Percentiles rank a stretch among this genome's conserved stretches.
Conservation (phyloP, 1,140 invertebrate genomes). For the Camponotus floridanus region DNA sequence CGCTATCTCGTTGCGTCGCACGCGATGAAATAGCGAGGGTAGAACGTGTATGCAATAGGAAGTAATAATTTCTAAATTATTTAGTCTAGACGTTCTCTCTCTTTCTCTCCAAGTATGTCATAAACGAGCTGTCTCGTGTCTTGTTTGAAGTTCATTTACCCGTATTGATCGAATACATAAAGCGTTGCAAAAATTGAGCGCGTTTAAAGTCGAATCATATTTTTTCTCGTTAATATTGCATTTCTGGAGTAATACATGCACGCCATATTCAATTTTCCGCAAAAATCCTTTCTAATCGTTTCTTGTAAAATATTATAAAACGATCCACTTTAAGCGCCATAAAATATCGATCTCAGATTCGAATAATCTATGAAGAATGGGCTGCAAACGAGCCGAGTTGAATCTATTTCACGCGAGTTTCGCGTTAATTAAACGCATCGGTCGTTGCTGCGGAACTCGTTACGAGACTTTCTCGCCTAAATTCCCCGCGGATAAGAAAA, state of each 20-base stretch:
- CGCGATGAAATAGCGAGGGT: slow-evolving; percentile 56
- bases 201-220: neutral
- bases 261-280: slow-evolving; percentile 1
- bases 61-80: slow-evolving; percentile 74
- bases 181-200: slow-evolving; percentile 7
- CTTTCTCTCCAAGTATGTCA: slow-evolving; percentile 61
- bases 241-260: neutral
- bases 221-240: neutral
- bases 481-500: slow-evolving; percentile 57
- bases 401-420: slow-evolving; percentile 52
- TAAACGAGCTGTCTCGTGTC: slow-evolving; percentile 45
- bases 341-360: slow-evolving; percentile 48
- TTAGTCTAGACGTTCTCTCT: slow-evolving; percentile 59
- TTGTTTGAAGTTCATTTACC: slow-evolving; percentile 49
- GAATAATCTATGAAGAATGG: slow-evolving; percentile 58
- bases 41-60: slow-evolving; percentile 69
- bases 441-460: slow-evolving; percentile 43
- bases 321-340: neutral
- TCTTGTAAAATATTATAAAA: slow-evolving; percentile 6
- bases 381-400: slow-evolving; percentile 64
- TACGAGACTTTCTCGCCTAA: slow-evolving; percentile 44
- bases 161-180: slow-evolving; percentile 22
- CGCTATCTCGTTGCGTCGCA: slow-evolving; percentile 51
- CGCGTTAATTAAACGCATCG: slow-evolving; percentile 63
- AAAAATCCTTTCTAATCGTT: neutral